These are phyloP conservation scores for Baccha elongata DNA, from an alignment of 2,888 invertebrate species.

Conservation along the genomic window DNA sequence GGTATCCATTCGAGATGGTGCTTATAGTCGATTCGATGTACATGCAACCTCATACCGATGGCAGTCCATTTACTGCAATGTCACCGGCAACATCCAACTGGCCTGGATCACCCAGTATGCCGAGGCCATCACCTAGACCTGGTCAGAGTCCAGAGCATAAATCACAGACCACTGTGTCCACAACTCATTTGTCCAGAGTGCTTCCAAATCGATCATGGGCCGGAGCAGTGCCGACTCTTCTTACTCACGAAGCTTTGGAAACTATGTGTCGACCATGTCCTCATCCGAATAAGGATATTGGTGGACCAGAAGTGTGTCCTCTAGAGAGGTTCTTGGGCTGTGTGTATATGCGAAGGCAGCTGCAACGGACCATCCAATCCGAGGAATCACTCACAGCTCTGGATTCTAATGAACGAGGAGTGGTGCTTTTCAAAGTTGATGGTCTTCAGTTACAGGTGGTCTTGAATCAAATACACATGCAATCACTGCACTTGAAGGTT, in stretches of 20 bases:
- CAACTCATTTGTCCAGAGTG: slow-evolving; percentile 84
- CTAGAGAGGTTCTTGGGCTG: slow-evolving; percentile 96
- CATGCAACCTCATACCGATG: slow-evolving; percentile 87
- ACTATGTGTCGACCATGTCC: slow-evolving; percentile 90
- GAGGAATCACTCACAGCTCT: slow-evolving; percentile 88
- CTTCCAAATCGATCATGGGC: slow-evolving; percentile 94
- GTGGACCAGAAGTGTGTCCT: slow-evolving; percentile 90
- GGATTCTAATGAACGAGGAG: slow-evolving; percentile 91
- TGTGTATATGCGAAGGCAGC: slow-evolving; percentile 93
- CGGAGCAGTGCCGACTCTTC: slow-evolving; percentile 94
- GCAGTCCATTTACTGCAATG: slow-evolving; percentile 90
- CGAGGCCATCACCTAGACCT: slow-evolving; percentile 92
- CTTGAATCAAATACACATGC: slow-evolving; percentile 93
- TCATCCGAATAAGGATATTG: slow-evolving; percentile 87
- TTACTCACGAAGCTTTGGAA: slow-evolving; percentile 94
- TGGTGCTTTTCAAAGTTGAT: slow-evolving; percentile 95
- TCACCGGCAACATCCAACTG: slow-evolving; percentile 90
- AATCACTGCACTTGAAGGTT: slow-evolving; percentile 93
- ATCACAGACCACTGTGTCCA: slow-evolving; percentile 77
- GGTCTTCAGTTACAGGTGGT: slow-evolving; percentile 92
- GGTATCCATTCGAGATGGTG: slow-evolving; percentile 95
- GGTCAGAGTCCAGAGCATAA: slow-evolving; percentile 90
- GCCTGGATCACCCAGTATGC: slow-evolving; percentile 96
- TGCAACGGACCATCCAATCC: slow-evolving; percentile 92
- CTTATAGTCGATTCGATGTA: slow-evolving; percentile 95